phyloP scores from a whole-genome alignment of 1,140 invertebrate genomes.

The Lepidurus couesii region DNA sequence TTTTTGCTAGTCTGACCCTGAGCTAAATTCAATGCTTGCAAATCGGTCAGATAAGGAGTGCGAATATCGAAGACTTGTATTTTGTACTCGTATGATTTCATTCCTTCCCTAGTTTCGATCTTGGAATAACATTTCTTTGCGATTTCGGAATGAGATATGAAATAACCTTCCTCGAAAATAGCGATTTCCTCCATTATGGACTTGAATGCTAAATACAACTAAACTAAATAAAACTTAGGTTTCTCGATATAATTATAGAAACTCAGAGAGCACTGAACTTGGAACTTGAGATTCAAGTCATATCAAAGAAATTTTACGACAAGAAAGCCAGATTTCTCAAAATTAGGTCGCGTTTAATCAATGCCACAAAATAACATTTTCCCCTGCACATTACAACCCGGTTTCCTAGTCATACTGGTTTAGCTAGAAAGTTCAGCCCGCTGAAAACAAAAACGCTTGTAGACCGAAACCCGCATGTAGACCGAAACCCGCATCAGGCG shows the following conservation, averaged over 20 bases:
- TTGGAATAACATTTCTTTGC: not conserved
- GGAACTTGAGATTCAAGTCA: no score
- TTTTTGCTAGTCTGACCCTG: constrained; percentile 6
- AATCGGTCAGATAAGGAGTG: constrained; percentile 27
- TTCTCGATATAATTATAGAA: not conserved
- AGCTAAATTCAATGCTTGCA: constrained; percentile 27
- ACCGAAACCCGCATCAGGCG: no score
- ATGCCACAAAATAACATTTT: no score
- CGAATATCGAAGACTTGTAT: constrained; percentile 27
- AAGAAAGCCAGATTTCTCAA: no score
- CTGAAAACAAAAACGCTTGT: no score
- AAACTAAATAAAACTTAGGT: not conserved
- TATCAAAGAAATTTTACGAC: no score
- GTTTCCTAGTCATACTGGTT: no score
- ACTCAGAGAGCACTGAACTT: not conserved
- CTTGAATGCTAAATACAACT: not conserved
- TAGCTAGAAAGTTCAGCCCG: no score
- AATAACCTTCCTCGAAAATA: not conserved
- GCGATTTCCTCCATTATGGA: not conserved
- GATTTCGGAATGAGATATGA: not conserved
- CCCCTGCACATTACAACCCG: no score
- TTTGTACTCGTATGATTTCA: not conserved
- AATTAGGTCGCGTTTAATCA: no score
- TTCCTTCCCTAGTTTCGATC: not conserved
- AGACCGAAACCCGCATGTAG: no score